phyloP scores from a whole-genome alignment of 2,888 invertebrate genomes.

The Erebia epiphron region DNA sequence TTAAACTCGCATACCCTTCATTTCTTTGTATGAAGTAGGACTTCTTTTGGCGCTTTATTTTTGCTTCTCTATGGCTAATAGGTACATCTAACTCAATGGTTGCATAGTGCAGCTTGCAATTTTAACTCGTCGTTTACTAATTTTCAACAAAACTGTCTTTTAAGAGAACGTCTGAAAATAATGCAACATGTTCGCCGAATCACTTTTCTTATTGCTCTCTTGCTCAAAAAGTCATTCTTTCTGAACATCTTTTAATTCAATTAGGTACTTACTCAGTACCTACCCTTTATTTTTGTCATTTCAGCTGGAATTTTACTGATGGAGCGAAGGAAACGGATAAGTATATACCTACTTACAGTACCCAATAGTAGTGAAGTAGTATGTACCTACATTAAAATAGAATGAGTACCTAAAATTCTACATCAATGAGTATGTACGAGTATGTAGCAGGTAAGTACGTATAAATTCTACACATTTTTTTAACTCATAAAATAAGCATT shows the following conservation, averaged over 20 bases:
- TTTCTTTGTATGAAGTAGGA: background rate
- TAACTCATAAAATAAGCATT: too few species aligned
- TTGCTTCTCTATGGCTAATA: background rate
- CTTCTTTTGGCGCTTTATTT: background rate
- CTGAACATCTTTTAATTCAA: background rate
- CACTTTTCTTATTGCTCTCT: background rate
- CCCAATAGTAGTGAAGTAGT: too few species aligned
- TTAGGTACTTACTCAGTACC: background rate
- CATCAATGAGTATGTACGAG: too few species aligned
- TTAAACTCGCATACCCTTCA: too few species aligned
- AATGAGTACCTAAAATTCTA: too few species aligned
- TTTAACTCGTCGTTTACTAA: constrained; percentile 6
- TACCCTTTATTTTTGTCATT: too few species aligned
- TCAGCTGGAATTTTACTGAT: too few species aligned
- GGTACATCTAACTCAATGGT: background rate
- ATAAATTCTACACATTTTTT: too few species aligned
- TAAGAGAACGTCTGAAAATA: background rate
- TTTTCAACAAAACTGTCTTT: background rate
- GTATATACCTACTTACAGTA: too few species aligned
- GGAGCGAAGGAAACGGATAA: too few species aligned
- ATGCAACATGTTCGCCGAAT: background rate
- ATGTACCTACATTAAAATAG: too few species aligned
- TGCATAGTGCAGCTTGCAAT: background rate
- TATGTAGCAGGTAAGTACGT: too few species aligned
- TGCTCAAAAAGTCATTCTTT: background rate